Evolutionary conservation across 2,888 invertebrate genomes (phyloP), one percentile per base, ranked within the genome.

Genomic region (Tipula vernalis): DNA sequence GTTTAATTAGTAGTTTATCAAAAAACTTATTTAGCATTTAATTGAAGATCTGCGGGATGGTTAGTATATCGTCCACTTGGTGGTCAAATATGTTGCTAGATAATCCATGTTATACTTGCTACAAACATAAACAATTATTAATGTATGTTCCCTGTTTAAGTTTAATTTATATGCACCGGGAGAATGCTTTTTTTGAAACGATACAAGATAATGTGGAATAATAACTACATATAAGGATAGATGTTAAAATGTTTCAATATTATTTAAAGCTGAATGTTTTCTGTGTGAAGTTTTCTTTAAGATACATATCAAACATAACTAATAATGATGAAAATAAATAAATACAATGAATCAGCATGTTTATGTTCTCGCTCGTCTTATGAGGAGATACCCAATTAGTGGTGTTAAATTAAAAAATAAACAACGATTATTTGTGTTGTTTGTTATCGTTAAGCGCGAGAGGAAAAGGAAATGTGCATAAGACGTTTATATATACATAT

Each of bases 331-430:
- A 71, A 71, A 18, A 71, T 71, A 71, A 71, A 84, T 84, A 84
- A 85, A 85, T 42, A 85, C 42, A 85, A 85, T 85, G 85, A 85
- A 85, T 85, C 85, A 85, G 85, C 85, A 85, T 85, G 85, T 85
- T 85, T 85, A 85, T 85, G 85, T 85, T 85, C 42, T 85, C 18
- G 71, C 71, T 71, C 71, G 28, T 71, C 71, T 71, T 71, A 71
- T 71, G 71, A 71, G 42, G 42, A 41, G 39, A 85, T 84, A 84
- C 41, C 85, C 85, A 85, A 85, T 85, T 85, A 85, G 85, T 85
- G 85, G 85, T 85, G 85, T 85, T 85, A 85, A 85, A 85, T 85
- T 85, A 85, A 85, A 85, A 84, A 39, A 85, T 85, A 85, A 85
- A 85, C 85, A 85, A 42, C 85, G 85, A 85, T 85, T 85, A 85